phyloP scores from a whole-genome alignment of 64 coral and sea anemone species.

The Stichodactyla helianthus region DNA sequence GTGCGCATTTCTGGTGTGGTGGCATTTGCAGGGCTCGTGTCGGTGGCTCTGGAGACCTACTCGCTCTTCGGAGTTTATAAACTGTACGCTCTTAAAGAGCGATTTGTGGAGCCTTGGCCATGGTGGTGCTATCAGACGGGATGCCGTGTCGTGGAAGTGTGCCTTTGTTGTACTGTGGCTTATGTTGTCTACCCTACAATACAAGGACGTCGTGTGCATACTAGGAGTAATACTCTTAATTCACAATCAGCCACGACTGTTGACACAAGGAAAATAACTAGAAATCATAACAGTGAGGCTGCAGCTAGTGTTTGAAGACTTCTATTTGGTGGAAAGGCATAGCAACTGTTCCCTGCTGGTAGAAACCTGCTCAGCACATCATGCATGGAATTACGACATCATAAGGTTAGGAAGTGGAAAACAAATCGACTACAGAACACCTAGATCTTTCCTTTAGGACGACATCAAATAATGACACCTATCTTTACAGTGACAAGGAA shows the following conservation, averaged over 20 bases:
- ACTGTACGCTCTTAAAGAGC: constrained; percentile 42
- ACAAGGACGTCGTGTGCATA: neutral
- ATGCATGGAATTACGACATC: too few species aligned
- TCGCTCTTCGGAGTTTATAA: constrained; percentile 60
- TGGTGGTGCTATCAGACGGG: constrained; percentile 66
- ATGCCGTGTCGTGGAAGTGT: constrained; percentile 32
- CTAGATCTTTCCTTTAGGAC: too few species aligned
- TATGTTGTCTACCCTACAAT: constrained; percentile 74
- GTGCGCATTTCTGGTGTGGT: constrained; percentile 57
- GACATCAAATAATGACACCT: too few species aligned
- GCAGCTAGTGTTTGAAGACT: too few species aligned
- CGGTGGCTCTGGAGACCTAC: constrained; percentile 40
- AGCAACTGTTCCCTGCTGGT: too few species aligned
- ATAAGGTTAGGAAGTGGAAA: too few species aligned
- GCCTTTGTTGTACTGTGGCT: constrained; percentile 50
- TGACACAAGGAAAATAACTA: neutral
- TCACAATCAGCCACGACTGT: neutral
- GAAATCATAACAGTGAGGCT: neutral
- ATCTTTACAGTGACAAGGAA: too few species aligned
- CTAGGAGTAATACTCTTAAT: neutral
- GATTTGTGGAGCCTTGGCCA: constrained; percentile 60
- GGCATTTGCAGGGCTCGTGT: constrained; percentile 39
- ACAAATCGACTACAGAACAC: too few species aligned
- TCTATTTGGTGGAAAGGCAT: too few species aligned
- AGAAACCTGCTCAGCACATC: too few species aligned